Evolutionary conservation across 92 coral and sea anemone species (phyloP).

Genomic region (Heteractis magnifica): DNA sequence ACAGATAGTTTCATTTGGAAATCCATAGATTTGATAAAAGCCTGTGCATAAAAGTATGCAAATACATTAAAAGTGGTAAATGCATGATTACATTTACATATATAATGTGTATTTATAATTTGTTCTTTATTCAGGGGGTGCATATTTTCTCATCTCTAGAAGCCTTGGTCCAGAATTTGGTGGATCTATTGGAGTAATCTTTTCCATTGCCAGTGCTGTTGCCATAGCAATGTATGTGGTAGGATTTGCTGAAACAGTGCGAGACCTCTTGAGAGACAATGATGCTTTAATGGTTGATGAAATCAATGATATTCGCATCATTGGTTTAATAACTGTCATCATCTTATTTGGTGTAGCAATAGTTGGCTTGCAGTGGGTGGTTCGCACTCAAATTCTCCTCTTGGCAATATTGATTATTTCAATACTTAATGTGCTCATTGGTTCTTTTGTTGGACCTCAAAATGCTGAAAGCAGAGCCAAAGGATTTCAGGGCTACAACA

Average conservation of each 20-base stretch:
- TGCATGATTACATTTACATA: too few relatives aligned
- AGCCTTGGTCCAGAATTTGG: slow-evolving; percentile 99
- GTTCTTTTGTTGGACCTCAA: slow-evolving; percentile 89
- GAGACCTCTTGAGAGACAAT: slow-evolving; percentile 72
- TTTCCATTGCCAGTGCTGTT: slow-evolving; percentile 95
- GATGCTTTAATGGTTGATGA: slow-evolving; percentile 80
- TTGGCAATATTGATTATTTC: slow-evolving; percentile 72
- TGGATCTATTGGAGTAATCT: slow-evolving; percentile 96
- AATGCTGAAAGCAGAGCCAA: slow-evolving; percentile 54
- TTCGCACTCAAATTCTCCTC: slow-evolving; percentile 82
- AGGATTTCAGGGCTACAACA: slow-evolving; percentile 76
- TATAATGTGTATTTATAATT: not conserved
- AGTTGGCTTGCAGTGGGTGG: slow-evolving; percentile 93
- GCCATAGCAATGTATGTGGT: slow-evolving; percentile 96
- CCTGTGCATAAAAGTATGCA: too few relatives aligned
- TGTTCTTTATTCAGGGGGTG: slow-evolving; percentile 67
- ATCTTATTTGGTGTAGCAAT: slow-evolving; percentile 79
- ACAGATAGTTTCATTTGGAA: too few relatives aligned
- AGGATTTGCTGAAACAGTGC: slow-evolving; percentile 96
- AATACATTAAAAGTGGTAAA: too few relatives aligned
- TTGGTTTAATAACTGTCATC: slow-evolving; percentile 81
- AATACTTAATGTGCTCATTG: slow-evolving; percentile 81
- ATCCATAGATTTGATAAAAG: too few relatives aligned
- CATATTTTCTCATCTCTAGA: slow-evolving; percentile 88
- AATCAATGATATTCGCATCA: slow-evolving; percentile 88